Base-by-base conservation (phyloP, 2,888 invertebrate species). In the Cheilosia vulpina region DNA sequence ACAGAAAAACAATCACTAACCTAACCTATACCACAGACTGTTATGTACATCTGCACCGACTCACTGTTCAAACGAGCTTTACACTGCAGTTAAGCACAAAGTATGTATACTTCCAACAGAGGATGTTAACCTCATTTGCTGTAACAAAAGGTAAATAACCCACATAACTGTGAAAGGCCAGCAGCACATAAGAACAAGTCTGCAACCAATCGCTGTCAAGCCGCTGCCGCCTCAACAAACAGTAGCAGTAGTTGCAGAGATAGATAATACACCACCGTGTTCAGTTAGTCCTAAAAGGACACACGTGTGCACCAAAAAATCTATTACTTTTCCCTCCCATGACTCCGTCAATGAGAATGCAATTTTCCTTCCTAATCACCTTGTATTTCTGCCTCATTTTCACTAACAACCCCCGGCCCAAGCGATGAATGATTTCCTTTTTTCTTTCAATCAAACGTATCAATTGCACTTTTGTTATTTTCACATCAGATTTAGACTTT, bases 391-490 rank as follows among this genome's bases (percentile, higher is more conserved):
- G 34, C 4, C n/a, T 50, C 27, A 17, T 50, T 62, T 45, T 50
- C 27, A 24, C 34, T 47, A 27, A 27, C 27, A 3, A 45, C 43
- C 38, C 13, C 24, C 1, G 27, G 9, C 60, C 15, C 11, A 19
- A 4, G 3, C 4, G 34, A 15, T 11, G 7, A n/a, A 19, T 19
- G 50, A 11, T 24, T 50, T 62, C 31, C 11, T 31, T 47, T 13
- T 45, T 27, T 45, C 45, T 62, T 62, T 58, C 27, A 47, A 62
- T 45, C 31, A 13, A 19, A 63, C 17, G 63, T 63, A 41, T 52
- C 24, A 24, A 66, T 66, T 66, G 66, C 65, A 52, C 52, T 66
- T 52, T 52, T 5, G 17, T n/a, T 53, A 66, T 66, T 66, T 66
- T 41, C 27, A 53, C 66, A 53, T n/a, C 50, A 38, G 50, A 50